Evolutionary conservation across 1,140 invertebrate genomes (phyloP).

Genomic region (Drosophila ogumai): DNA sequence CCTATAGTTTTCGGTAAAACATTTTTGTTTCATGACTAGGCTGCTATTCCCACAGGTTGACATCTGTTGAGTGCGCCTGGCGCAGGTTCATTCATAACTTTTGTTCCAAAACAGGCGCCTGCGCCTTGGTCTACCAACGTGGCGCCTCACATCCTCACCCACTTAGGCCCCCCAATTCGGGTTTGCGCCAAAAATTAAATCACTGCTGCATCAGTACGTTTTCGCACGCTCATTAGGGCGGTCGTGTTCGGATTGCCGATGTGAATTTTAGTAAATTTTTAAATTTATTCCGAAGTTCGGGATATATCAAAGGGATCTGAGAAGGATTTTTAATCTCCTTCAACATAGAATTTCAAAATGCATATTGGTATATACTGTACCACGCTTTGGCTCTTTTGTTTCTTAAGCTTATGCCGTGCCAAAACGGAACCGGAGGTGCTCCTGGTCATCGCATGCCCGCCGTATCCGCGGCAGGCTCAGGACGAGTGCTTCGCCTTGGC

Average conservation of each 20-base stretch:
- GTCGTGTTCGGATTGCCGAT: slow-evolving; percentile 21
- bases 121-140: slow-evolving; percentile 40
- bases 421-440: slow-evolving; percentile 51
- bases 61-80: slow-evolving; percentile 65
- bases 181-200: slow-evolving; percentile 71
- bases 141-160: neutral
- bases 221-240: slow-evolving; percentile 59
- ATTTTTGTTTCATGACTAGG: neutral
- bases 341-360: neutral
- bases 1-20: neutral
- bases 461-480: slow-evolving; percentile 9
- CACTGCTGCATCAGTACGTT: slow-evolving; percentile 68
- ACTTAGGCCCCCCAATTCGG: slow-evolving; percentile 2
- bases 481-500: slow-evolving; percentile 47
- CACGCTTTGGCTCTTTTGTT: slow-evolving; percentile 1
- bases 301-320: neutral
- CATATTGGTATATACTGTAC: neutral
- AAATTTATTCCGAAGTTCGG: neutral
- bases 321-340: neutral
- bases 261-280: neutral
- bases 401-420: neutral
- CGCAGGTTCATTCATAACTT: slow-evolving; percentile 68
- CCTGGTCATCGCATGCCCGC: slow-evolving; percentile 71
- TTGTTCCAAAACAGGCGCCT: slow-evolving; percentile 41
- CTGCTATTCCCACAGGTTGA: slow-evolving; percentile 4